A percentile compares a stretch with the other conserved stretches of the same genome.
Conservation (phyloP, 1,140 invertebrate genomes). For the Eubasilissa regina region DNA sequence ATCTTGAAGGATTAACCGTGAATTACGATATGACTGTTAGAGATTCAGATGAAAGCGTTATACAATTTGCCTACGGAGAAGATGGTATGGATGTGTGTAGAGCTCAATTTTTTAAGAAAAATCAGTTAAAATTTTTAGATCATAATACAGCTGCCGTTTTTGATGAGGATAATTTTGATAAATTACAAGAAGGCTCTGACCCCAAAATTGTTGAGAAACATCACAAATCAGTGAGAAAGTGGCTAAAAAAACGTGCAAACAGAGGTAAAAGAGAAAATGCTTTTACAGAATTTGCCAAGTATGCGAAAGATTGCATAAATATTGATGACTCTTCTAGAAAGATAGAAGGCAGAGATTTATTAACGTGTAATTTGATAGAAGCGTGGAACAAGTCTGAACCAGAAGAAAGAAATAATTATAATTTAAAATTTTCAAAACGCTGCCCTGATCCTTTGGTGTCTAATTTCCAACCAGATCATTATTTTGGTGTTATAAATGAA, state of each 20-base stretch:
- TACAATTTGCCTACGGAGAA: slow-evolving; percentile 98
- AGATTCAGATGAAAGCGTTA: slow-evolving; percentile 94
- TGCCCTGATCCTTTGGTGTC: slow-evolving; percentile 85
- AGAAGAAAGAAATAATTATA: slow-evolving; percentile 74
- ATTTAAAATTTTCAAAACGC: slow-evolving; percentile 64
- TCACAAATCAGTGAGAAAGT: slow-evolving; percentile 74
- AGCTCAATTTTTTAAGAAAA: slow-evolving; percentile 86
- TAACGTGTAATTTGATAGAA: slow-evolving; percentile 74
- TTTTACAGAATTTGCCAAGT: slow-evolving; percentile 60
- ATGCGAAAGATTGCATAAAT: slow-evolving; percentile 25
- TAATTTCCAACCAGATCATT: slow-evolving; percentile 79
- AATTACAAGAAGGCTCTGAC: slow-evolving; percentile 72
- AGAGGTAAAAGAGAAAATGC: slow-evolving; percentile 63
- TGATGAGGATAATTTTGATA: slow-evolving; percentile 73
- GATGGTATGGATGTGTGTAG: slow-evolving; percentile 95
- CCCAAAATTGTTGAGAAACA: slow-evolving; percentile 69
- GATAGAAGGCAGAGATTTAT: slow-evolving; percentile 63
- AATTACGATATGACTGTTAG: slow-evolving; percentile 96
- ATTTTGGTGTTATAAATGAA: slow-evolving; percentile 90
- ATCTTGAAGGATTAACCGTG: slow-evolving; percentile 94
- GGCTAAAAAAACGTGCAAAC: slow-evolving; percentile 75
- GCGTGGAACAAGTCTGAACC: slow-evolving; percentile 76
- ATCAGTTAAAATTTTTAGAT: slow-evolving; percentile 87
- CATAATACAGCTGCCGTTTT: slow-evolving; percentile 82
- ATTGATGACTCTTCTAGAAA: slow-evolving; percentile 2